Percentiles rank a stretch among this genome's conserved stretches.
Conservation (phyloP, 2,888 invertebrate species). For the Acleris sparsana region DNA sequence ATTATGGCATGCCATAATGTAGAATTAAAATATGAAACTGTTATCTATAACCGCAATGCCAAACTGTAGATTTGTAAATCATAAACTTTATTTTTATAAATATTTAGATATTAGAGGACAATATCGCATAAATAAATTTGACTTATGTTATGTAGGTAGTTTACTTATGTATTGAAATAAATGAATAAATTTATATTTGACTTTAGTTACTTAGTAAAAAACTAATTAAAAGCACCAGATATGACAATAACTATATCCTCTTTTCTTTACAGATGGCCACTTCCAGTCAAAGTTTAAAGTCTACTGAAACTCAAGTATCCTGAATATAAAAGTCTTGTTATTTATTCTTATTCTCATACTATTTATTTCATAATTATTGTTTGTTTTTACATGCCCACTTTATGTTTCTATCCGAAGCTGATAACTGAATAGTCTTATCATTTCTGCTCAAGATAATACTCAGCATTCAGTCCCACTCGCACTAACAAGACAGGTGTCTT, state of each 20-base stretch:
- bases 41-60: too few relatives aligned
- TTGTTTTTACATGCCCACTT: constrained; percentile 42
- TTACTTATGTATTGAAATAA: too few relatives aligned
- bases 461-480: constrained; percentile 54
- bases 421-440: constrained; percentile 72
- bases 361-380: constrained; percentile 40
- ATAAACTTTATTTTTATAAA: too few relatives aligned
- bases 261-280: constrained; percentile 70
- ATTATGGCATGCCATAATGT: too few relatives aligned
- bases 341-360: constrained; percentile 42
- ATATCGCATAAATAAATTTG: too few relatives aligned
- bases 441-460: constrained; percentile 76
- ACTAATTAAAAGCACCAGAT: not conserved
- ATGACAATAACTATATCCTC: not conserved
- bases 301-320: constrained; percentile 70
- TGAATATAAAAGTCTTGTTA: constrained; percentile 53
- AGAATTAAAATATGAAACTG: too few relatives aligned
- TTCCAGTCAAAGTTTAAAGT: constrained; percentile 59
- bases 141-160: too few relatives aligned
- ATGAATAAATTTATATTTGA: too few relatives aligned
- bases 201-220: too few relatives aligned
- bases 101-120: too few relatives aligned
- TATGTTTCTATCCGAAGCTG: constrained; percentile 54
- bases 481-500: constrained; percentile 49
- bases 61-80: too few relatives aligned